Conservation (phyloP, 2,113 vertebrate species). For the Trogon surrucura region DNA sequence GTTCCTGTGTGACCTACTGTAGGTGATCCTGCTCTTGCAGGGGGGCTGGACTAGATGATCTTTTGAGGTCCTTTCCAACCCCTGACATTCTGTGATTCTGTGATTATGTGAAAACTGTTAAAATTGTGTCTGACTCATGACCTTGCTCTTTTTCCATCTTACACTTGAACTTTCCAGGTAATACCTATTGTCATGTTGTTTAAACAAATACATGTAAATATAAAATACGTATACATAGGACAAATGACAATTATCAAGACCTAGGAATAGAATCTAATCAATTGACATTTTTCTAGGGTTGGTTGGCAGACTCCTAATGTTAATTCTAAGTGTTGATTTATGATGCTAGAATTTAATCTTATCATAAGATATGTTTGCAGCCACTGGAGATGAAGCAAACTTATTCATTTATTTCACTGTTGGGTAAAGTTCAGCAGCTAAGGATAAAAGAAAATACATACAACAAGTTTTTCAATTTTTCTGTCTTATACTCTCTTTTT, state of each 20-base stretch:
- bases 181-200: not conserved
- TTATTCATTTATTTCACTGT: conserved; percentile 30
- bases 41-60: too few relatives aligned
- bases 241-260: not conserved
- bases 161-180: not conserved
- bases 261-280: conserved; percentile 1
- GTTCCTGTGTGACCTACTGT: too few relatives aligned
- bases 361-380: not conserved
- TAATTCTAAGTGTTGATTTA: conserved; percentile 52
- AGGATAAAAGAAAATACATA: not conserved
- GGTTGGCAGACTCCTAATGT: not conserved
- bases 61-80: too few relatives aligned
- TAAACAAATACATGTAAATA: conserved; percentile 1
- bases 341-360: conserved; percentile 48
- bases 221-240: not conserved
- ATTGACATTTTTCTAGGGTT: conserved; percentile 16
- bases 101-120: not conserved
- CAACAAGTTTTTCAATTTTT: not conserved
- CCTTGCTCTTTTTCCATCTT: not conserved
- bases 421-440: conserved; percentile 10
- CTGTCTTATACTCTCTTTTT: not conserved
- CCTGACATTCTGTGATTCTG: too few relatives aligned
- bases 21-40: too few relatives aligned
- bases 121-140: not conserved
- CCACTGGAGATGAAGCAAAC: conserved; percentile 21